Percentiles rank a stretch among this genome's conserved stretches.
These are phyloP conservation scores for Gandaritis pyraliata DNA, from an alignment of 2,888 invertebrate genomes.

Conservation along the genomic window DNA sequence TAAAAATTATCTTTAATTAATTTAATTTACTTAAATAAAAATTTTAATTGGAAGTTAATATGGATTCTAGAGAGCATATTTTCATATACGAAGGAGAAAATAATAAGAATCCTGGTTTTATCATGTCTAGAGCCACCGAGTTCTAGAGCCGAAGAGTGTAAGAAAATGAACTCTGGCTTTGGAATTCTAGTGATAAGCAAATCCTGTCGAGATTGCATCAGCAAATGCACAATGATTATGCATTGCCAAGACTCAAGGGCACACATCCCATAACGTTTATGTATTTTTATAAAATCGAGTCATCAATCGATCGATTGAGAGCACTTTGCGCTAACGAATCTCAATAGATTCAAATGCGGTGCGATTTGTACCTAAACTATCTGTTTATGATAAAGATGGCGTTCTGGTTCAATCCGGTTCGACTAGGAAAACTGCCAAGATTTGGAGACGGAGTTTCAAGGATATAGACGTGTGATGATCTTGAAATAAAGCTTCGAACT, in stretches of 20 bases:
- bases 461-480: neutral
- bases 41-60: too few relatives aligned
- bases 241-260: slow-evolving; percentile 12
- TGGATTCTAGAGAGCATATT: too few relatives aligned
- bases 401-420: slow-evolving; percentile 19
- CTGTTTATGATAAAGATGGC: slow-evolving; percentile 20
- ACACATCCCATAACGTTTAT: slow-evolving; percentile 9
- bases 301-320: slow-evolving; percentile 55
- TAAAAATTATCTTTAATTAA: too few relatives aligned
- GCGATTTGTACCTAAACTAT: slow-evolving; percentile 8
- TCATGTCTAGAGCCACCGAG: too few relatives aligned
- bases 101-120: too few relatives aligned
- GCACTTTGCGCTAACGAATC: slow-evolving; percentile 61
- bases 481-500: neutral
- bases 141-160: too few relatives aligned
- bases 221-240: slow-evolving; percentile 14
- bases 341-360: slow-evolving; percentile 55
- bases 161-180: too few relatives aligned
- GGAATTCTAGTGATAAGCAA: too few relatives aligned
- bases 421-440: slow-evolving; percentile 23
- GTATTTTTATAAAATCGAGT: slow-evolving; percentile 8
- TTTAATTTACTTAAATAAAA: too few relatives aligned
- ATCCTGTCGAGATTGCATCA: slow-evolving; percentile 3
- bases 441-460: slow-evolving; percentile 5
- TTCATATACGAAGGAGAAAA: too few relatives aligned